Base-by-base conservation (phyloP, 1,140 invertebrate genomes). In the Sarcophaga bullata region DNA sequence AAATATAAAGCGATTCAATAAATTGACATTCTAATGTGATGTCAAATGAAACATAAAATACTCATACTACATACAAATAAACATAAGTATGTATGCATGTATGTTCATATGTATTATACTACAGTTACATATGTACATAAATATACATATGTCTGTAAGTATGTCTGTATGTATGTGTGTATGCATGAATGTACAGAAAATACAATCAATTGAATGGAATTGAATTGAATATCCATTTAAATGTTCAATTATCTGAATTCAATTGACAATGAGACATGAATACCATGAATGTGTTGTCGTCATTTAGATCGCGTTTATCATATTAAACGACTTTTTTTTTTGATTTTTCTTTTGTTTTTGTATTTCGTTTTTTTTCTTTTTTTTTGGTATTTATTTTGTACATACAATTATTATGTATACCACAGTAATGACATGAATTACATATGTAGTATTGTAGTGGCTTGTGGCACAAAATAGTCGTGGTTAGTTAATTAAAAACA, bases 191-290 rank as follows among this genome's bases (percentile, higher is more conserved):
- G 8, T 10, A 52, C 50, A 9, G 1, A 73, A 73, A 46, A 52
- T 17, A 50, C 75, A 78, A 25, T 78, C 48, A 78, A 78, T 78
- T 78, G 25, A 73, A 46, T 50, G 10, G 50, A 48, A 78, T 25
- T 78, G 48, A 78, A 78, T 78, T 78, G 48, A 78, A 78, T 78
- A 78, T 78, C 75, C 75, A 78, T 78, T 78, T 78, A 78, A 68
- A 78, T 78, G 75, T 78, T 78, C 75, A 78, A 78, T 78, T 78
- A 78, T 78, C 75, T 50, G 49, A 19, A 78, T 49, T 50, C 75
- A 78, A 50, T 78, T 78, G 75, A 78, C 75, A 78, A 78, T 78
- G 75, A 19, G 75, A 78, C 75, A 78, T 78, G 75, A 37, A 78
- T 78, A 52, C 48, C 75, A 78, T 17, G 17, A 78, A 50, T 19